phyloP scores from a whole-genome alignment of 1,140 invertebrate genomes.

The Rhopalosiphum padi region DNA sequence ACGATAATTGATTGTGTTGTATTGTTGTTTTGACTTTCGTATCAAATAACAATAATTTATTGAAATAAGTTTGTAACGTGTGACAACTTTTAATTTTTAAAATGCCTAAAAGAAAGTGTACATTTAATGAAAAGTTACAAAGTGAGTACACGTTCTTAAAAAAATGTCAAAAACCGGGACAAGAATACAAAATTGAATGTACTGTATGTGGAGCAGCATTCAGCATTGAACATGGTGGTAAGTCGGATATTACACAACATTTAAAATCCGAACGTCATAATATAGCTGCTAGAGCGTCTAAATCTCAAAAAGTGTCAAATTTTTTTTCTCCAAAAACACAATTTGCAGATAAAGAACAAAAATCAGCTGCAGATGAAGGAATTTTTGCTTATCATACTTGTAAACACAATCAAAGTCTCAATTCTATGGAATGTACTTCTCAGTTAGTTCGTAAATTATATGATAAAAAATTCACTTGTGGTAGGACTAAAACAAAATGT shows the following conservation, averaged over 20 bases:
- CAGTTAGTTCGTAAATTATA: slow-evolving; percentile 3
- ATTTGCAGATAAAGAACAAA: neutral
- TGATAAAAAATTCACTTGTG: neutral
- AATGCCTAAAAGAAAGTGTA: slow-evolving; percentile 10
- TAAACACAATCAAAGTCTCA: slow-evolving; percentile 10
- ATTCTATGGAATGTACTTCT: neutral
- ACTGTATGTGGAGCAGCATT: neutral
- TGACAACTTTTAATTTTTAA: no score
- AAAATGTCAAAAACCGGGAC: neutral
- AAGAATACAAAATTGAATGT: slow-evolving; percentile 19
- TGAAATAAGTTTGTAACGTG: no score
- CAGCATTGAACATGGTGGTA: neutral
- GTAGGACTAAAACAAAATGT: neutral
- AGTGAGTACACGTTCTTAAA: neutral
- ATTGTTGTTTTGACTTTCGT: no score
- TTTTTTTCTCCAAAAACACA: neutral
- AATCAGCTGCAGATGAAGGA: slow-evolving; percentile 3
- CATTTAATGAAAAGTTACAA: slow-evolving; percentile 16
- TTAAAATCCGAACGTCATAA: slow-evolving; percentile 7
- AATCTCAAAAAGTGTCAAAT: slow-evolving; percentile 12
- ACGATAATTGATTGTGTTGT: no score
- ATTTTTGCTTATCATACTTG: slow-evolving; percentile 13
- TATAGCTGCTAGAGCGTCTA: neutral
- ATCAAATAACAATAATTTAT: no score
- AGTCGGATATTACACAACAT: neutral